Conservation (phyloP, 2,113 vertebrate genomes). For the Peromyscus leucopus region DNA sequence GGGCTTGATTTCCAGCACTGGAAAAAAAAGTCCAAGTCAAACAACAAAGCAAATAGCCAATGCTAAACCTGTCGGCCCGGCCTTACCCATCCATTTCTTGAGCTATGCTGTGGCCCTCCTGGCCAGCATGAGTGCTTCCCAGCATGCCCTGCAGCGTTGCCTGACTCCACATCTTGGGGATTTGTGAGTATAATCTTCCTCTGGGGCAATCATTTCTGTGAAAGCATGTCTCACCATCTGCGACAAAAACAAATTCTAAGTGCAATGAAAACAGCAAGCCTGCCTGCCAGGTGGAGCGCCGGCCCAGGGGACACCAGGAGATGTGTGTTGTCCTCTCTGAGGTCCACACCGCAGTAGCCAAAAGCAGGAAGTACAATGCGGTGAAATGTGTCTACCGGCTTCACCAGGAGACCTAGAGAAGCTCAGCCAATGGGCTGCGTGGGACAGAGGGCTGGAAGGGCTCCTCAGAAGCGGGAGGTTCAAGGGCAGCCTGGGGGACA, state of each 20-base stretch:
- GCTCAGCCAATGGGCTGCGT: neutral
- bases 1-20: neutral
- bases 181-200: neutral
- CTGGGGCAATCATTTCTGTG: neutral
- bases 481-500: neutral
- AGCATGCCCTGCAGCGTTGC: neutral
- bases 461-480: neutral
- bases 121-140: neutral
- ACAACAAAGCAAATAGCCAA: neutral
- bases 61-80: neutral
- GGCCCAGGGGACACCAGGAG: neutral
- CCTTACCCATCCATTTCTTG: neutral
- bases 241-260: neutral
- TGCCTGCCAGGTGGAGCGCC: neutral
- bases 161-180: neutral
- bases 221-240: neutral
- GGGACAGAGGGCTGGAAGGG: neutral
- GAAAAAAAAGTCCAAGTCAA: neutral
- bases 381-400: neutral
- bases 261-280: neutral
- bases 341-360: neutral
- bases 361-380: neutral
- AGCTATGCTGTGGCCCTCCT: neutral
- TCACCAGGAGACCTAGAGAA: too few relatives aligned
- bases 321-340: neutral